These are phyloP conservation scores for Nylanderia fulva DNA, from an alignment of 1,140 invertebrate species.

Conservation along the genomic window DNA sequence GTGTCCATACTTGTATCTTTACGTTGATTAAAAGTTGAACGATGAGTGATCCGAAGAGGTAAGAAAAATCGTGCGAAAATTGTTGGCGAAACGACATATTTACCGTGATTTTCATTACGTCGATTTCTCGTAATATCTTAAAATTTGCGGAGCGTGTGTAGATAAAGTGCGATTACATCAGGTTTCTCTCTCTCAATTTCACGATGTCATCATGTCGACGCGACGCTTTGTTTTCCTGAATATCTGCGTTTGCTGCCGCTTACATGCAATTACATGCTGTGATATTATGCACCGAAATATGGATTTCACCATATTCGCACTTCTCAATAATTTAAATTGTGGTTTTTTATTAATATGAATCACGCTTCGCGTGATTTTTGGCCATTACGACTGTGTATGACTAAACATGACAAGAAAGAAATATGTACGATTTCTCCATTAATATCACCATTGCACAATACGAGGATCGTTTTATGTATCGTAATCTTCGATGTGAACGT, in stretches of 20 bases:
- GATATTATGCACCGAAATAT: neutral
- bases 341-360: neutral
- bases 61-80: slow-evolving; percentile 55
- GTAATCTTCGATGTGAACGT: neutral
- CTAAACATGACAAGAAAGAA: slow-evolving; percentile 62
- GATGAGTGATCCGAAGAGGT: slow-evolving; percentile 84
- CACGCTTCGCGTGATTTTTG: slow-evolving; percentile 53
- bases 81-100: neutral
- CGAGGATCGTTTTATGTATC: neutral
- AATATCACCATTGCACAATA: neutral
- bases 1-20: too few species aligned
- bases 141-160: neutral
- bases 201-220: slow-evolving; percentile 86
- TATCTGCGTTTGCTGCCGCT: neutral
- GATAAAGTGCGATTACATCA: slow-evolving; percentile 28
- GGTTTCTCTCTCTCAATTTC: slow-evolving; percentile 81
- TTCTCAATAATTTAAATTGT: neutral
- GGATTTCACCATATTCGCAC: neutral
- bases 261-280: too few species aligned
- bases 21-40: slow-evolving; percentile 47
- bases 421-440: slow-evolving; percentile 37
- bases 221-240: slow-evolving; percentile 75
- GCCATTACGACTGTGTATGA: slow-evolving; percentile 64
- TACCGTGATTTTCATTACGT: slow-evolving; percentile 30
- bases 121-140: slow-evolving; percentile 10